Conservation (phyloP, 2,888 invertebrate genomes). For the Drosophila macrospina region DNA sequence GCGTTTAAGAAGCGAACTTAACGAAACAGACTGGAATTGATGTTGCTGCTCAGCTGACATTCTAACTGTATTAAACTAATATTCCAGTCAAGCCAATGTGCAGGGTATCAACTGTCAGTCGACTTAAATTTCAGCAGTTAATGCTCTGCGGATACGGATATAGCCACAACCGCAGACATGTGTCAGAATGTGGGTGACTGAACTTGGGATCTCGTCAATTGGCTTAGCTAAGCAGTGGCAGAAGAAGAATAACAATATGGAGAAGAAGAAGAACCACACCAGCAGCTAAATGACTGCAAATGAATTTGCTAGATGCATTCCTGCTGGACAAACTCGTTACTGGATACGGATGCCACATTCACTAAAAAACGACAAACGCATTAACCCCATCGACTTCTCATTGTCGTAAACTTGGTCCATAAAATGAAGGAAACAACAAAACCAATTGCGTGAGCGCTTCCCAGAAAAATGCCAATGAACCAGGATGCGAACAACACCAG, state of each 20-base stretch:
- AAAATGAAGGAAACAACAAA: constrained; percentile 56
- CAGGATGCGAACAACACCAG: constrained; percentile 17
- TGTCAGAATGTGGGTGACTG: constrained; percentile 40
- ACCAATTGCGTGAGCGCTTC: constrained; percentile 31
- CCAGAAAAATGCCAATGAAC: constrained; percentile 52
- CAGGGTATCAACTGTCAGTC: constrained; percentile 32
- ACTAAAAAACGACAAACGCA: constrained; percentile 36
- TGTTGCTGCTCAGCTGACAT: too few species aligned
- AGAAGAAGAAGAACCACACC: constrained; percentile 4
- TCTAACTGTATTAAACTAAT: background rate
- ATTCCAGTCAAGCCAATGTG: background rate
- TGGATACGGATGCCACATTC: constrained; percentile 12
- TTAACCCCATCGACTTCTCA: constrained; percentile 51
- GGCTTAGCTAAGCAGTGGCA: background rate
- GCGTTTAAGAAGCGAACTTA: too few species aligned
- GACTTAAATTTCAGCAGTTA: constrained; percentile 17
- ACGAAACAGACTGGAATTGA: too few species aligned
- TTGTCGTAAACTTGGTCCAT: constrained; percentile 72
- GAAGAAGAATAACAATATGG: background rate
- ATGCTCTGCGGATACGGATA: constrained; percentile 43
- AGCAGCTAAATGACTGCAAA: constrained; percentile 15
- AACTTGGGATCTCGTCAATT: constrained; percentile 23
- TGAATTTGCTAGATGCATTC: constrained; percentile 35
- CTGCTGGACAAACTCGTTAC: constrained; percentile 9
- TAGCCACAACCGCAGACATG: constrained; percentile 32